These are phyloP conservation scores for Lasiommata megera DNA, from an alignment of 2,888 invertebrate species.

Conservation along the genomic window DNA sequence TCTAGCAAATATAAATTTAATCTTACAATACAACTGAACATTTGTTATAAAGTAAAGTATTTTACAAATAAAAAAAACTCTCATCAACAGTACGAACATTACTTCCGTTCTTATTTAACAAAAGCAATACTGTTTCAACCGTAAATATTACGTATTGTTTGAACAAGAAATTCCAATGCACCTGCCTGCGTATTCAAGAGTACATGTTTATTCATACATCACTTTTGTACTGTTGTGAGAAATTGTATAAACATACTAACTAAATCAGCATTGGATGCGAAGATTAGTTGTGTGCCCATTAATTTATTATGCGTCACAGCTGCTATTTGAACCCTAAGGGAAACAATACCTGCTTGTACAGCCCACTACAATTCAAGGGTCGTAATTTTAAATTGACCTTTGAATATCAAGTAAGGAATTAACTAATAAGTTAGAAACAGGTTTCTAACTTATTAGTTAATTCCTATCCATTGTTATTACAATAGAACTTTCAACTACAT, in stretches of 20 bases:
- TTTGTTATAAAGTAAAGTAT: constrained; percentile 7
- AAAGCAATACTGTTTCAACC: constrained; percentile 37
- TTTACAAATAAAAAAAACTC: constrained; percentile 7
- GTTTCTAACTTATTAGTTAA: no score
- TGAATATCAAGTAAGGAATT: background rate
- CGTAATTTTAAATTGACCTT: constrained; percentile 6
- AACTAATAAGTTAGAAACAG: no score
- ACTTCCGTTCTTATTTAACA: constrained; percentile 38
- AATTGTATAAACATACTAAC: constrained; percentile 48
- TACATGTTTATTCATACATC: constrained; percentile 40
- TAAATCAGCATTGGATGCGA: constrained; percentile 44
- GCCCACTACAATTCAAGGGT: constrained; percentile 3
- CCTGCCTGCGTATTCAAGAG: constrained; percentile 38
- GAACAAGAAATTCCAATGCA: constrained; percentile 52
- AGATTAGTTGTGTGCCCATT: constrained; percentile 32
- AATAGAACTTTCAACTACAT: no score
- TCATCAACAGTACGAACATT: constrained; percentile 42
- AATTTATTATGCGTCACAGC: constrained; percentile 30
- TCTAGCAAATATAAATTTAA: no score
- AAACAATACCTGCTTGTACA: constrained; percentile 20
- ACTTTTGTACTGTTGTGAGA: constrained; percentile 42
- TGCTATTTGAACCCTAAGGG: constrained; percentile 37
- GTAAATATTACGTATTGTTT: constrained; percentile 53
- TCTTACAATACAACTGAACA: background rate
- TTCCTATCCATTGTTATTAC: no score